Evolutionary conservation across 2,113 vertebrate genomes (phyloP), one percentile per base, ranked within the genome.

Genomic region (Corydoras maculifer): DNA sequence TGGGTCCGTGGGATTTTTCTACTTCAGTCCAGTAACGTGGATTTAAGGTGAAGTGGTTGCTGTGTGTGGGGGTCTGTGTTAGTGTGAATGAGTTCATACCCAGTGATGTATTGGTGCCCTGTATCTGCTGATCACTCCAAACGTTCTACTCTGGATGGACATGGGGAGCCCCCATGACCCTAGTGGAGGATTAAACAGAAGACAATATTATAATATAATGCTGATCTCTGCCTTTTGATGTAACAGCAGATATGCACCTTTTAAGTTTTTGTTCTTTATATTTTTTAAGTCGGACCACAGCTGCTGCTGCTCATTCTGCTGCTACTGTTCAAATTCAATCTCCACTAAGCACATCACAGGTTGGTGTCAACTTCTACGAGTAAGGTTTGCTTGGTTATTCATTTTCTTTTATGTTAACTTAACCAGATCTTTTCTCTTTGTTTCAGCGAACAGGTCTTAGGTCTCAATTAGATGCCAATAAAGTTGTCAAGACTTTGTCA

Each of bases 371-470:
- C 48, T n/a, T 35, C 1, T 43, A 11, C n/a, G 5, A 5, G 18
- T 30, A 29, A 48, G 4, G 5, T 8, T 30, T 11, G 9, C 1
- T 30, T 54, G 2, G 12, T 31, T 2, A 8, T 25, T 35, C 57
- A 9, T 9, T 72, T 49, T 49, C 3, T 29, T 70, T 9, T 62
- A 3, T 13, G 4, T 3, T 7, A 49, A 32, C 31, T 8, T 9
- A 43, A 43, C 18, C 57, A 30, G 18, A 54, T 29, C 32, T 14
- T 51, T n/a, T 62, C 8, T 51, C 4, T 43, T 18, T 53, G 10
- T 65, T 58, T 29, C 58, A 75, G 75, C 61, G 55, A 53, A 8
- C 59, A 58, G 58, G 58, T 65, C 31, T 51, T 57, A 51, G 30
- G 71, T 61, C 69, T 63, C 10, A n/a, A 18, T 13, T 30, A 15